phyloP scores from a whole-genome alignment of 1,140 invertebrate genomes.

The Drusus annulatus region DNA sequence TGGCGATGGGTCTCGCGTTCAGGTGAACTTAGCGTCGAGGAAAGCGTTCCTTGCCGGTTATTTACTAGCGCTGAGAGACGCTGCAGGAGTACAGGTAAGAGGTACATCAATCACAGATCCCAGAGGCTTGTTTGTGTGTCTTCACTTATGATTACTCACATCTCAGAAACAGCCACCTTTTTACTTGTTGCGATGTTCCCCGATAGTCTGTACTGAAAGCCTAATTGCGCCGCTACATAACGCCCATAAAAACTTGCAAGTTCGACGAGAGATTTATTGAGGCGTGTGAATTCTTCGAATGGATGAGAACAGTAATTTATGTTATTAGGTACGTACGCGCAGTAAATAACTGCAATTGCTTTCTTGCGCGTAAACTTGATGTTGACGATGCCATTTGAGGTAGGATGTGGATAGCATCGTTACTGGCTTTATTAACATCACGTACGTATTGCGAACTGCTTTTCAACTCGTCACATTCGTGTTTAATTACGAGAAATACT shows the following conservation, averaged over 20 bases:
- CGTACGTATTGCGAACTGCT: too few species aligned
- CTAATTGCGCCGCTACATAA: slow-evolving; percentile 21
- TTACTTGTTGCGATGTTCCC: slow-evolving; percentile 3
- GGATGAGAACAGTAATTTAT: slow-evolving; percentile 13
- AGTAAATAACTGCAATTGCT: slow-evolving; percentile 1
- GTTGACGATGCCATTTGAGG: background rate
- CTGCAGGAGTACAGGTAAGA: background rate
- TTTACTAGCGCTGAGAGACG: too few species aligned
- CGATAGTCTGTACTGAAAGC: slow-evolving; percentile 12
- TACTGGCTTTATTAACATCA: too few species aligned
- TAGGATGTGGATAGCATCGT: too few species aligned
- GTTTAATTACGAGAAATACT: too few species aligned
- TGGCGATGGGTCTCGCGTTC: too few species aligned
- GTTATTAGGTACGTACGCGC: slow-evolving; percentile 2
- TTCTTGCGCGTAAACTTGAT: background rate
- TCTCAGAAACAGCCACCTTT: background rate
- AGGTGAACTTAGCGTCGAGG: too few species aligned
- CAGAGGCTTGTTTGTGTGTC: slow-evolving; percentile 6
- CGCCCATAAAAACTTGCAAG: slow-evolving; percentile 1
- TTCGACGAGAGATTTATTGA: slow-evolving; percentile 16
- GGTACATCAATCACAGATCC: slow-evolving; percentile 21
- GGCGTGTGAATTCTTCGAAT: slow-evolving; percentile 4
- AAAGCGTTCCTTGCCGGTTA: too few species aligned
- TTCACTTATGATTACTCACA: slow-evolving; percentile 29
- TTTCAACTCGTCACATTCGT: too few species aligned